Base-by-base conservation (phyloP, 2,113 vertebrate genomes). In the Uria aalge region DNA sequence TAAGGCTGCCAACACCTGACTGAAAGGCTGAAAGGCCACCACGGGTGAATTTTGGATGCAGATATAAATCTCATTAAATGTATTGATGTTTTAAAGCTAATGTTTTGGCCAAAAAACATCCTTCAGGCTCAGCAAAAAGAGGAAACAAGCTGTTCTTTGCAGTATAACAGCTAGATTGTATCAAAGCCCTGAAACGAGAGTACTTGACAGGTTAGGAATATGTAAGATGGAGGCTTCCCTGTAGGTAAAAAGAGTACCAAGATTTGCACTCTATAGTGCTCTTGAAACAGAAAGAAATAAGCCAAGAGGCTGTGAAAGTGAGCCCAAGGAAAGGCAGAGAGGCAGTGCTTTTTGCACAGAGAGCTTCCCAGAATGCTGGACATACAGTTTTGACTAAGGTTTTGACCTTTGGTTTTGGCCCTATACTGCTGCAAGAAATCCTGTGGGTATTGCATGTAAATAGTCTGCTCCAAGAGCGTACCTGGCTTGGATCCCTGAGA, bases 61-160 rank as follows among this genome's bases (percentile, higher is more conserved):
- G 89, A 78, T 84, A 87, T 82, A 96, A 97, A 96, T 96, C 76
- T 94, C 86, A 96, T 95, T 95, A 96, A 89, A 96, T 27, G 21
- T 95, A 97, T 71, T 94, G 86, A 96, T 95, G 89, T 78, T 89
- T 92, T 87, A 92, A 95, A 95, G 52, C 18, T 89, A 96, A 96
- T 85, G 64, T 94, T 96, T 94, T 81, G 43, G 68, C 75, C 43
- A 95, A 86, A 94, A 94, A 88, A 84, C 62, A 78, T 91, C 73
- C 56, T 87, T 78, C 60, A 94, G 69, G 40, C 80, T 94, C 93
- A 97, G 80, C 56, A 89, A 90, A 96, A 96, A 85, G 18, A 84
- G 53, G 41, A 95, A 96, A 81, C 68, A 92, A 89, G 60, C 84
- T 92, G 80, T 95, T 97, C 52, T 92, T 85, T 91, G 56, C 64